A percentile compares a stretch with the other conserved stretches of the same genome.
phyloP scores from a whole-genome alignment of 2,888 invertebrate species.

The Onchidella celtica region DNA sequence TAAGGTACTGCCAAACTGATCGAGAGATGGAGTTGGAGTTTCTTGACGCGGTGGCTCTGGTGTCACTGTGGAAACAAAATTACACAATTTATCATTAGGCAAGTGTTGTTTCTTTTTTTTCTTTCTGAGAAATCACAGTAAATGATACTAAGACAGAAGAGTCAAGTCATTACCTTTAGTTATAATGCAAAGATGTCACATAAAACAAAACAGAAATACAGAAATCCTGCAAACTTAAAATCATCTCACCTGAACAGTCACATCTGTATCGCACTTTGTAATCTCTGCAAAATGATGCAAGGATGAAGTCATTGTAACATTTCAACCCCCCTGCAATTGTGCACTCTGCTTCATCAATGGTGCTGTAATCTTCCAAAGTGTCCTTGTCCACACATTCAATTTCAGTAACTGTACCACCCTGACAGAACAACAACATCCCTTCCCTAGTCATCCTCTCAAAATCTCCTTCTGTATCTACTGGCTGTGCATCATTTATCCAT shows the following conservation, averaged over 20 bases:
- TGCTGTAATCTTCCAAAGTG: conserved; percentile 57
- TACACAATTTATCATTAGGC: too few relatives aligned
- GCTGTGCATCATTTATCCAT: conserved; percentile 68
- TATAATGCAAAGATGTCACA: too few relatives aligned
- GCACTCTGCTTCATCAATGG: conserved; percentile 43
- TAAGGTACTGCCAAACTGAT: not conserved
- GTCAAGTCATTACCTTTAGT: too few relatives aligned
- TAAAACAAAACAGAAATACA: too few relatives aligned
- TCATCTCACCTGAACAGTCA: conserved; percentile 81
- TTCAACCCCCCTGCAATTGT: conserved; percentile 41
- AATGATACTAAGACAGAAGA: too few relatives aligned
- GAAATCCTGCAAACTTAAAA: too few relatives aligned
- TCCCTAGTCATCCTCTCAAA: conserved; percentile 59
- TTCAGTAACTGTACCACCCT: conserved; percentile 63
- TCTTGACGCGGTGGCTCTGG: not conserved
- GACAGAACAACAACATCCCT: conserved; percentile 63
- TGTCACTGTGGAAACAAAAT: too few relatives aligned
- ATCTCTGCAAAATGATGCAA: conserved; percentile 64
- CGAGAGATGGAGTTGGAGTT: conserved; percentile 7
- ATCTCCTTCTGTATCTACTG: conserved; percentile 60
- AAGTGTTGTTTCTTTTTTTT: too few relatives aligned
- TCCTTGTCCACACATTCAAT: conserved; percentile 68
- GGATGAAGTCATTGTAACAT: conserved; percentile 27
- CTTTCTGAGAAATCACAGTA: too few relatives aligned
- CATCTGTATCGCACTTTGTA: conserved; percentile 76